A percentile compares a stretch with the other conserved stretches of the same genome.
Evolutionary conservation across 92 coral and sea anemone species (phyloP).

Genomic region (Epizoanthus scotinus): DNA sequence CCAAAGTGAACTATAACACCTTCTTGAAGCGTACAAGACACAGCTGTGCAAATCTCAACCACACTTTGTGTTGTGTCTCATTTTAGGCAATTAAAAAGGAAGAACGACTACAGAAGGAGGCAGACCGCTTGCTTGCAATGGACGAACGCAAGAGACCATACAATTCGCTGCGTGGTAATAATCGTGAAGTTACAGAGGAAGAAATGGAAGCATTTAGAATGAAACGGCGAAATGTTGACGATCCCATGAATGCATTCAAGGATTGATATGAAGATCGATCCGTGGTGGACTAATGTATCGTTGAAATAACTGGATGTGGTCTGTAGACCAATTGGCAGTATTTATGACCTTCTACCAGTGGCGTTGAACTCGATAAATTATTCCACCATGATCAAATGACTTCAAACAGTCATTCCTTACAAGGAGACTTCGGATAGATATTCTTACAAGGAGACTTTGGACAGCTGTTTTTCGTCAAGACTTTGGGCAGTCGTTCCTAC

Average conservation of each 20-base stretch:
- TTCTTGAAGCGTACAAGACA: background rate
- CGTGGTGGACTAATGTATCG: conserved; percentile 24
- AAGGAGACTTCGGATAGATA: background rate
- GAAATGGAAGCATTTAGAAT: conserved; percentile 94
- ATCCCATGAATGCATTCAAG: conserved; percentile 88
- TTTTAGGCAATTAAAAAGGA: conserved; percentile 81
- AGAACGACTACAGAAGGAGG: conserved; percentile 78
- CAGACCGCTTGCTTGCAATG: conserved; percentile 76
- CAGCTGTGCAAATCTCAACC: background rate
- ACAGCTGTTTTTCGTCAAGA: no score
- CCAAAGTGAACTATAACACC: background rate
- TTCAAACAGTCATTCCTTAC: background rate
- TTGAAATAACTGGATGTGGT: no score
- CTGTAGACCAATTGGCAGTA: background rate
- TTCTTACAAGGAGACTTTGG: background rate
- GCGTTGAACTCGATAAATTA: background rate
- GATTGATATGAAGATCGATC: conserved; percentile 29
- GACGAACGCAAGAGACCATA: conserved; percentile 95
- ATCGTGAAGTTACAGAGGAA: conserved; percentile 87
- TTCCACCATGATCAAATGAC: background rate
- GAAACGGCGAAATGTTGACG: conserved; percentile 86
- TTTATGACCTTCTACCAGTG: background rate
- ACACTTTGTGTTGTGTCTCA: background rate
- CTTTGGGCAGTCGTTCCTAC: no score
- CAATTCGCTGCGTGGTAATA: conserved; percentile 91